Base-by-base conservation (phyloP, 2,113 vertebrate genomes). In the Catharus bicknelli region DNA sequence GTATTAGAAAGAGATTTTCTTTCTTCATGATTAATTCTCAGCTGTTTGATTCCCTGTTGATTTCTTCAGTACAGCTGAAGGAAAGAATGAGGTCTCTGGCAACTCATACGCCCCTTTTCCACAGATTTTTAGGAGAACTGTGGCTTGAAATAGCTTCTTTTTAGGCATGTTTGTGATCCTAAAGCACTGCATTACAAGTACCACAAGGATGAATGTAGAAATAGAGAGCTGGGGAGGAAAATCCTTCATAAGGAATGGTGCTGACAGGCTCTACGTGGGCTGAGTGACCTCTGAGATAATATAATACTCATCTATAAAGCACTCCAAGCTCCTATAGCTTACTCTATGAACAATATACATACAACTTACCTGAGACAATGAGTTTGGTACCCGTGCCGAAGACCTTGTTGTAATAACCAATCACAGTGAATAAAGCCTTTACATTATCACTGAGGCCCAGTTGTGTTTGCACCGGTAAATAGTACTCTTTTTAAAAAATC, bases 351-450 rank as follows among this genome's bases (percentile, higher is more conserved):
- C n/a, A n/a, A 38, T 27, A 74, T 23, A 47, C 27, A 27, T 5
- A 16, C 7, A 64, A 69, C 91, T 88, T 94, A 96, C 94, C 90
- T 54, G 93, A 86, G n/a, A 94, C 84, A 36, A 93, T 4, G 36
- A 97, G 88, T 30, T 91, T 92, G 69, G 96, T 96, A 27, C 92
- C 72, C 0, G 86, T 40, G 22, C 95, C 92, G 32, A 96, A 97
- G 5, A 91, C 1, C 72, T 90, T 88, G 26, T 79, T 68, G 23
- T 72, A 57, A 14, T 77, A 76, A 2, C 8, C 13, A 9, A 0
- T 9, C 90, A 96, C 92, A 48, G 51, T 91, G 55, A 53, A 36
- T 73, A 23, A 72, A 63, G 16, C 26, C 94, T 93, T 95, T 96
- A 62, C 59, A 90, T 66, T 64, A 93, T 91, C 40, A 19, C 2